Evolutionary conservation across 2,113 vertebrate species (phyloP), one percentile per base, ranked within the genome.

Genomic region (Setophaga petechia): DNA sequence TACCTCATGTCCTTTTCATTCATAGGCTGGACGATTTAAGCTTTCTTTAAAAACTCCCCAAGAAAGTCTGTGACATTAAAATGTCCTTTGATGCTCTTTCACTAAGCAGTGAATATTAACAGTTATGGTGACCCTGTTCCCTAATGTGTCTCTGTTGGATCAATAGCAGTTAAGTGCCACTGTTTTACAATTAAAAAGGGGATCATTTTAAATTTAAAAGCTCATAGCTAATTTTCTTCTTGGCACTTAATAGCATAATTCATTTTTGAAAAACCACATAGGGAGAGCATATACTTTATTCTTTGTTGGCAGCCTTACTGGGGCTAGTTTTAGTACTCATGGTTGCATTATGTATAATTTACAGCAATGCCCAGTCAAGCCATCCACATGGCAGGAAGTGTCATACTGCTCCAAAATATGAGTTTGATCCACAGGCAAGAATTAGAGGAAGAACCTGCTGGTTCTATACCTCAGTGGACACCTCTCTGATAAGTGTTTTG

Each of bases 61-160:
- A 99, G 99, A 99, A 99, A 99, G 98, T 98, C 98, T 94, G 97
- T 99, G 99, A 99, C 99, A 99, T 99, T 99, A 99, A 99, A 99
- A 99, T 99, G 99, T 99, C 99, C 99, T 99, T 99, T 99, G 99
- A 99, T 99, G 99, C 99, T 98, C 98, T 99, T 99, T 99, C 98
- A 97, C 98, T 99, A 99, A 99, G 99, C 98, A 99, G 98, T 98
- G 98, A 98, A 99, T 98, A 99, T 99, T 98, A 99, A 99, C 98
- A 98, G 98, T 99, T 99, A 99, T 98, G 98, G 98, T 98, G 99
- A 99, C 99, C 99, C 98, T 97, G 98, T 97, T 99, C 98, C 98
- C 99, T 99, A 98, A 99, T 99, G 99, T 98, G 99, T 99, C 99
- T 99, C 98, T 97, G 96, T 98, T 96, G 98, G 98, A 99, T 99